phyloP scores from a whole-genome alignment of 2,113 vertebrate genomes.

The Mus spicilegus region DNA sequence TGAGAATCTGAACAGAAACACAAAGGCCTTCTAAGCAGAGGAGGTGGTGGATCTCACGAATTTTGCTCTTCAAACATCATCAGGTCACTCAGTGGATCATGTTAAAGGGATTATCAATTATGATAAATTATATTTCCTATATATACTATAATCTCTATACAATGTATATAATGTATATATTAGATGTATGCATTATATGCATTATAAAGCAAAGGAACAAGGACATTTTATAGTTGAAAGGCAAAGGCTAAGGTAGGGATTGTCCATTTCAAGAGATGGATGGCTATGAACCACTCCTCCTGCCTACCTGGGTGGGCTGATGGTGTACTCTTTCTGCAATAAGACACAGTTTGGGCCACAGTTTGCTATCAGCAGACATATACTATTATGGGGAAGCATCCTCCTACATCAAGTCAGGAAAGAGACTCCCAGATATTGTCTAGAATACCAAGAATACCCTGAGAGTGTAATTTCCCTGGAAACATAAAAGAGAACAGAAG shows the following conservation, averaged over 20 bases:
- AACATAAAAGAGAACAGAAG: neutral
- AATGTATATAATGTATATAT: neutral
- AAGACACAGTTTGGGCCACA: neutral
- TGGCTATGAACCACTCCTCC: neutral
- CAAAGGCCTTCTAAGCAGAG: neutral
- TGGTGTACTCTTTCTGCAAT: neutral
- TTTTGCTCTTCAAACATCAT: neutral
- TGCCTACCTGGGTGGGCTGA: neutral
- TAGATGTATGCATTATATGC: neutral
- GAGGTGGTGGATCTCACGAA: neutral
- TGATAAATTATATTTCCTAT: neutral
- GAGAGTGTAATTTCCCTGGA: neutral
- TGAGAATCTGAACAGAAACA: neutral
- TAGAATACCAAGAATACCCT: neutral
- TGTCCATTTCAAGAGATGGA: neutral
- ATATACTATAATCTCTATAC: too few relatives aligned
- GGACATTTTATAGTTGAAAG: neutral
- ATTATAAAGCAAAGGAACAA: neutral
- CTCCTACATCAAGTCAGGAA: neutral
- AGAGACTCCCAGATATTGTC: neutral
- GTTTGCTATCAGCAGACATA: neutral
- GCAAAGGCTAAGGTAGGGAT: neutral
- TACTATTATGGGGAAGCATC: neutral
- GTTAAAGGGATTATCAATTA: neutral
- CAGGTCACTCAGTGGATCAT: neutral